Evolutionary conservation across 2,888 invertebrate genomes (phyloP).

Genomic region (Chorisops tibialis): DNA sequence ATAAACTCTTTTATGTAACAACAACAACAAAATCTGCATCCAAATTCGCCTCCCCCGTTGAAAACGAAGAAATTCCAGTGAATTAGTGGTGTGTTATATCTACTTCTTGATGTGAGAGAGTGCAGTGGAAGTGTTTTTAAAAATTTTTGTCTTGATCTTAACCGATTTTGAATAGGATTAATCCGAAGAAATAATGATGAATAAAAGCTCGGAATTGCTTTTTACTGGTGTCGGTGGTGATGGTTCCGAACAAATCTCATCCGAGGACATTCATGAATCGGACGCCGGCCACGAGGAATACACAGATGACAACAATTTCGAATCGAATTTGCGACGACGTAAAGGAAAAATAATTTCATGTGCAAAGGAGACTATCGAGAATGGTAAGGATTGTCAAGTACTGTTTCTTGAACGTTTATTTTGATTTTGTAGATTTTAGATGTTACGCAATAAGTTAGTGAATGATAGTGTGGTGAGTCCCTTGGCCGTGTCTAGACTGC

Average conservation of each 20-base stretch:
- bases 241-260: slow-evolving; percentile 45
- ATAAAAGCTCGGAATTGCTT: slow-evolving; percentile 18
- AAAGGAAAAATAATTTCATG: slow-evolving; percentile 53
- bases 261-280: slow-evolving; percentile 48
- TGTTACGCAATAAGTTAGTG: slow-evolving; percentile 19
- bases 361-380: slow-evolving; percentile 54
- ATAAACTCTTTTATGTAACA: too few relatives aligned
- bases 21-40: slow-evolving; percentile 3
- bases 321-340: slow-evolving; percentile 51
- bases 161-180: too few relatives aligned
- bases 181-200: slow-evolving; percentile 12
- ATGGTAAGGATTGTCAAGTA: slow-evolving; percentile 43
- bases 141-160: too few relatives aligned
- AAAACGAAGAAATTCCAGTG: too few relatives aligned
- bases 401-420: not conserved
- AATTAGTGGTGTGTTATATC: too few relatives aligned
- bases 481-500: slow-evolving; percentile 12
- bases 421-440: too few relatives aligned
- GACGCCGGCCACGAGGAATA: slow-evolving; percentile 44
- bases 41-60: not conserved
- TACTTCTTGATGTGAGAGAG: too few relatives aligned
- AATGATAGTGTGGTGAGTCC: not conserved
- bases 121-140: too few relatives aligned
- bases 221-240: slow-evolving; percentile 17
- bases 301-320: slow-evolving; percentile 47